phyloP scores from a whole-genome alignment of 2,888 invertebrate genomes.

The Noctua fimbriata region DNA sequence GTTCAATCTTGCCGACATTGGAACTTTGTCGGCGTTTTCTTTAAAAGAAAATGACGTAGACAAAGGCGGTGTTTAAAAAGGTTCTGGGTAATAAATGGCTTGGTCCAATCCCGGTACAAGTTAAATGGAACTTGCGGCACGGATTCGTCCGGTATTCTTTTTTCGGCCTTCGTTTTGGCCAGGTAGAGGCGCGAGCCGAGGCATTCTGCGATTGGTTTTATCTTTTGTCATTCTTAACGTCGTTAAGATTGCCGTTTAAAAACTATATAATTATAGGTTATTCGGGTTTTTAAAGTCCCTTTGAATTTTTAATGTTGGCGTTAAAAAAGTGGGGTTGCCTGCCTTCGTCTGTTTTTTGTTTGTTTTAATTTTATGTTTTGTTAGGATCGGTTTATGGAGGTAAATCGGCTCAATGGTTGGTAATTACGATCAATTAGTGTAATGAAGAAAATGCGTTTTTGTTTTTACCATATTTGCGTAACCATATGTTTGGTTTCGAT shows the following conservation, averaged over 20 bases:
- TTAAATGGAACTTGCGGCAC: slow-evolving; percentile 73
- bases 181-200: slow-evolving; percentile 78
- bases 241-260: slow-evolving; percentile 72
- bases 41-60: slow-evolving; percentile 72
- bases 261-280: slow-evolving; percentile 71
- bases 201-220: slow-evolving; percentile 63
- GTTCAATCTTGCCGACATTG: slow-evolving; percentile 55
- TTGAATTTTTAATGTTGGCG: slow-evolving; percentile 54
- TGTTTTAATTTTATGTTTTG: slow-evolving; percentile 38
- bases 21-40: slow-evolving; percentile 75
- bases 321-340: slow-evolving; percentile 49
- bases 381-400: slow-evolving; percentile 38
- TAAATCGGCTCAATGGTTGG: slow-evolving; percentile 19
- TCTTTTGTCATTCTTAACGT: slow-evolving; percentile 67
- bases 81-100: slow-evolving; percentile 80
- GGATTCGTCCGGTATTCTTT: slow-evolving; percentile 71
- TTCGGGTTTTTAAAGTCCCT: slow-evolving; percentile 49
- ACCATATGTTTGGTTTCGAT: not conserved
- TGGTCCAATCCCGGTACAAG: slow-evolving; percentile 74
- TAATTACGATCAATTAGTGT: slow-evolving; percentile 42
- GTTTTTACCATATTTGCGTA: slow-evolving; percentile 7
- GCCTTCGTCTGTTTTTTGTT: slow-evolving; percentile 21
- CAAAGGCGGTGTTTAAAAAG: slow-evolving; percentile 76
- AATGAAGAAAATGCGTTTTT: slow-evolving; percentile 18
- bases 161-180: slow-evolving; percentile 68